Evolutionary conservation across 2,888 invertebrate genomes (phyloP), one percentile per base, ranked within the genome.

Genomic region (Scaptomyza caliginosa): DNA sequence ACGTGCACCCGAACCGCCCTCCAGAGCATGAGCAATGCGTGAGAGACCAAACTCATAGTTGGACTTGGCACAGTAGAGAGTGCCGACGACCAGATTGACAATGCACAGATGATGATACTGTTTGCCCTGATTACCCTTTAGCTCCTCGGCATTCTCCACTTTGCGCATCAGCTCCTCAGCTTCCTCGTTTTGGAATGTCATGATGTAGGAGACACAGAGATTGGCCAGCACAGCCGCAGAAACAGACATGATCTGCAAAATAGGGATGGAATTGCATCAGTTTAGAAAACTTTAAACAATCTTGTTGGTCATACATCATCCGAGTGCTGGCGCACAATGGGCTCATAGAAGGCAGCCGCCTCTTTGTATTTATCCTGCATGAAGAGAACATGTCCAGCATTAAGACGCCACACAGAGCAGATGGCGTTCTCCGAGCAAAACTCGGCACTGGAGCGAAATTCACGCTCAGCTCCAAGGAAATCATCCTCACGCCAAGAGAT

Each of bases 341-440:
- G 98, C 88, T 99, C 99, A 90, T 99, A 99, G 92, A 99, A 99
- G 40, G 97, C 97, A 0, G 98, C 96, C 0, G 99, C 97, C 92
- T 99, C 99, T 89, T 98, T 98, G 90, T 98, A 99, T 91, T 99
- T 99, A 89, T 96, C 98, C 92, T 99, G 99, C 99, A 99, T 99
- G 90, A 99, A 99, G 3, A 99, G 93, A 0, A 99, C 99, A 90
- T 99, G 99, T 0, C 99, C 99, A 0, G 99, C 99, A 90, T 99
- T 99, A 17, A 99, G 92, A 73, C 98, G 95, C 99, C 99, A 73
- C 8, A 73, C 75, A 6, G 72, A 73, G 24, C 72, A 99, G 0
- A 96, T 94, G 81, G 99, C 98, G 83, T 98, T 97, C 88, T 99
- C 99, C 77, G 97, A 97, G 89, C 99, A 99, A 91, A 99, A 99